Base-by-base conservation (phyloP, 2,888 invertebrate genomes). In the Brachynemurus nebulosus region DNA sequence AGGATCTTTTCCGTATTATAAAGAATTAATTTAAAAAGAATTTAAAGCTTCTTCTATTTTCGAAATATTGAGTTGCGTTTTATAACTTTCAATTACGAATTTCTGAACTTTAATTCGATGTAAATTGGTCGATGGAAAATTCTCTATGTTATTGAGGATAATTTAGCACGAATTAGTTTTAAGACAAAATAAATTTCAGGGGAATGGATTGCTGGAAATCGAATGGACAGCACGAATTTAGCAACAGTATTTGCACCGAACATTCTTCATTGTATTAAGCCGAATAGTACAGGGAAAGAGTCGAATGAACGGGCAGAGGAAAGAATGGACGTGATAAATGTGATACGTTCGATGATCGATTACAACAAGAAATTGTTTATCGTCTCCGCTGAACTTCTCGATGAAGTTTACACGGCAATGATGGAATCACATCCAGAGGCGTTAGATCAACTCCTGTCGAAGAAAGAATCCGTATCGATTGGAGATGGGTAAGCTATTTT, bases 181-280 rank as follows among this genome's bases (percentile, higher is more conserved):
- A n/a, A n/a, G n/a, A n/a, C n/a, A n/a, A n/a, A n/a, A n/a, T n/a
- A n/a, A n/a, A n/a, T n/a, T n/a, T 33, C 46, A 70, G 81, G 72
- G 16, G 72, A 76, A 52, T 62, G 65, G 56, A 50, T 78, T 38
- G 63, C 76, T 11, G 93, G 93, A 2, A 93, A 93, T 67, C 90
- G 86, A 69, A 95, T 95, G 95, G 89, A 92, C 63, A 80, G 86
- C 36, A 82, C 79, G 42, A 95, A 93, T 63, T 67, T 95, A 49
- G 93, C 95, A 0, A 93, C 91, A 1, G 76, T 95, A 30, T 90
- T 95, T 63, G 93, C 93, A 2, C 95, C 95, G 0, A 95, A 92
- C 57, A 85, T 95, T 55, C 72, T 95, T 44, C 89, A 91, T 57
- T 78, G 76, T 56, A 75, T 80, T 52, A 80, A 78, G 54, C 73